Conservation (phyloP, 2,797 vertebrate genomes). For the Enteromius unitaeniatus region DNA sequence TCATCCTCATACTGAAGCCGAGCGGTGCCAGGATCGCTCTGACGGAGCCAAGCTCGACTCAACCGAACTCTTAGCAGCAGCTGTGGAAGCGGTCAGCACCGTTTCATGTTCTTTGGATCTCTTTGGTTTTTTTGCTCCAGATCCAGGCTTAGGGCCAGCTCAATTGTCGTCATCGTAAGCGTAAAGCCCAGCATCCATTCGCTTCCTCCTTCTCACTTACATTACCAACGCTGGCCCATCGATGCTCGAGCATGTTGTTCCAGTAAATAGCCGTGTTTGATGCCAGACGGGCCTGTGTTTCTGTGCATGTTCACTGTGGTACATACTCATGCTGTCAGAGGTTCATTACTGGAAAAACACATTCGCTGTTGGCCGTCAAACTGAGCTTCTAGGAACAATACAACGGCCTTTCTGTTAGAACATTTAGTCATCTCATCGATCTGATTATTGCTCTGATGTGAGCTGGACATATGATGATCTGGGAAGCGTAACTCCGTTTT, state of each 20-base stretch:
- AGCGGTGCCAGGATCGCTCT: neutral
- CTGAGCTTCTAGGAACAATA: neutral
- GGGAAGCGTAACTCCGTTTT: neutral
- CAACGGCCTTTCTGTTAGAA: neutral
- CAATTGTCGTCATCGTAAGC: neutral
- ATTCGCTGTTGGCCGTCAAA: neutral
- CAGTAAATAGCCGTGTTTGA: neutral
- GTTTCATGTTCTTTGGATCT: constrained; percentile 4
- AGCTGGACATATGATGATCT: neutral
- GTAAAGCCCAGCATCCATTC: neutral
- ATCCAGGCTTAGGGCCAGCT: neutral
- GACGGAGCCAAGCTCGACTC: neutral
- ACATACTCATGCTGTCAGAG: neutral
- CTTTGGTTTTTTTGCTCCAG: neutral
- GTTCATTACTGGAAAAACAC: constrained; percentile 2
- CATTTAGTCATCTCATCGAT: neutral
- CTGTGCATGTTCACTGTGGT: neutral
- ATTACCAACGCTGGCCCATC: neutral
- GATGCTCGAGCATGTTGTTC: constrained; percentile 6
- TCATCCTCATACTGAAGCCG: neutral
- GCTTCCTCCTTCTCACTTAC: neutral
- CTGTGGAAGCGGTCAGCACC: neutral
- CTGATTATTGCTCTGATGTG: neutral
- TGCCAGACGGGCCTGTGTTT: neutral
- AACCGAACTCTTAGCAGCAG: neutral